These are phyloP conservation scores for Argya squamiceps DNA, from an alignment of 2,797 vertebrate genomes.

Conservation along the genomic window DNA sequence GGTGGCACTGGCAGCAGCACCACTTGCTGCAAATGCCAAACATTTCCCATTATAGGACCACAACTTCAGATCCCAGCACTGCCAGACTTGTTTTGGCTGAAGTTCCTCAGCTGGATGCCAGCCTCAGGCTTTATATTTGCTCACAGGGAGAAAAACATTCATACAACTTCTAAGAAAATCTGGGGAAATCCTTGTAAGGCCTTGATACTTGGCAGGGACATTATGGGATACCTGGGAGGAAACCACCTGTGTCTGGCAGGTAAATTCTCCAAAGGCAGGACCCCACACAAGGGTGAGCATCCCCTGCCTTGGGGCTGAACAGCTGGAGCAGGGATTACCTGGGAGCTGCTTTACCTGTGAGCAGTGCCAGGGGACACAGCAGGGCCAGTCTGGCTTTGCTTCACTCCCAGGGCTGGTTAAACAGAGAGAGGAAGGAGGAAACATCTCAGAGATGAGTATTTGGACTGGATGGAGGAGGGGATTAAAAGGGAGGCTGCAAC, in stretches of 20 bases:
- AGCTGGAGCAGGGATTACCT: not conserved
- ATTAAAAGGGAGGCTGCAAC: not conserved
- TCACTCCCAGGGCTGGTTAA: not conserved
- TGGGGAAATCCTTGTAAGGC: not conserved
- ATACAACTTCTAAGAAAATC: not conserved
- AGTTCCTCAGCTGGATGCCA: conserved; percentile 11
- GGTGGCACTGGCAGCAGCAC: not conserved
- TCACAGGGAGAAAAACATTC: not conserved
- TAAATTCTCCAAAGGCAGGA: not conserved
- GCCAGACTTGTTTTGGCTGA: conserved; percentile 39
- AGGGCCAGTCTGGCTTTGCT: not conserved
- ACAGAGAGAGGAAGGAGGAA: not conserved
- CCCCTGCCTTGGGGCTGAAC: not conserved
- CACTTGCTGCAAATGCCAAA: not conserved
- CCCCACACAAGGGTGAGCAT: not conserved
- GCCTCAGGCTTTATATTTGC: conserved; percentile 4
- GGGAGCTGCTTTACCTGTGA: not conserved
- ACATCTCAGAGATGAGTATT: not conserved
- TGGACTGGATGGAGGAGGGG: not conserved
- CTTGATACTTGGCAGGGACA: not conserved
- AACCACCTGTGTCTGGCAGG: not conserved
- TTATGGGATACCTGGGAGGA: not conserved
- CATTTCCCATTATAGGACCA: not conserved
- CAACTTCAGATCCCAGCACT: conserved; percentile 3
- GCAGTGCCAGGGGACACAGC: not conserved